Evolutionary conservation across 2,113 vertebrate species (phyloP).

Genomic region (Muntiacus reevesi): DNA sequence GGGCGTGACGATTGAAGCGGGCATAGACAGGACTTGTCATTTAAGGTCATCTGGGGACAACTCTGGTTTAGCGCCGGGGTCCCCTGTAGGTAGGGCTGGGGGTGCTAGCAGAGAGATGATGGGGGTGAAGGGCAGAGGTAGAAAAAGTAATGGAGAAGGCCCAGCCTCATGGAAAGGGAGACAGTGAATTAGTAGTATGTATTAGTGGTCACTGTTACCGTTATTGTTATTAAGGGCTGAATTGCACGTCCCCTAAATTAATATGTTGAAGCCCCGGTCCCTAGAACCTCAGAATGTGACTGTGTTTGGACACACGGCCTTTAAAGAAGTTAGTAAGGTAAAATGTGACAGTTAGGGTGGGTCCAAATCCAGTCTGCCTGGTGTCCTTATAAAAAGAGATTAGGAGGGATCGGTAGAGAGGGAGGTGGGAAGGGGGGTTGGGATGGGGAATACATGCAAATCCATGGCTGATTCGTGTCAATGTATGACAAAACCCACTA

Average conservation of each 20-base stretch:
- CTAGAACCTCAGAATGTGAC: neutral
- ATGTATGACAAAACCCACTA: no score
- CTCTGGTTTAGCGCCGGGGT: neutral
- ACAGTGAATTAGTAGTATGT: neutral
- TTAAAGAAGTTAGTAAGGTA: neutral
- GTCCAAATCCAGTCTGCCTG: neutral
- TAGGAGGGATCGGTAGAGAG: no score
- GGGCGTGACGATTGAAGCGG: neutral
- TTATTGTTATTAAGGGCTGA: neutral
- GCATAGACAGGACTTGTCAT: neutral
- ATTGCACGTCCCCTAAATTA: neutral
- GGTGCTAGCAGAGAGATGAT: neutral
- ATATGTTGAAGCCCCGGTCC: neutral
- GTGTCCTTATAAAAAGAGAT: neutral
- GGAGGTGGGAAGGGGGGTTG: no score
- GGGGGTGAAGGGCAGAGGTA: neutral
- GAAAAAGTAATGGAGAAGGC: neutral
- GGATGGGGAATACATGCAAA: no score
- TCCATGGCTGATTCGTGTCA: no score
- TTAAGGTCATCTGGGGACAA: neutral
- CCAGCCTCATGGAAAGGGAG: neutral
- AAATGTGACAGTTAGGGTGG: neutral
- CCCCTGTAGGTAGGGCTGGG: neutral
- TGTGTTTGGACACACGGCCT: neutral
- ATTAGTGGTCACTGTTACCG: neutral